Evolutionary conservation across 1,140 invertebrate genomes (phyloP), one percentile per base, ranked within the genome.

Genomic region (Cotesia glomerata): DNA sequence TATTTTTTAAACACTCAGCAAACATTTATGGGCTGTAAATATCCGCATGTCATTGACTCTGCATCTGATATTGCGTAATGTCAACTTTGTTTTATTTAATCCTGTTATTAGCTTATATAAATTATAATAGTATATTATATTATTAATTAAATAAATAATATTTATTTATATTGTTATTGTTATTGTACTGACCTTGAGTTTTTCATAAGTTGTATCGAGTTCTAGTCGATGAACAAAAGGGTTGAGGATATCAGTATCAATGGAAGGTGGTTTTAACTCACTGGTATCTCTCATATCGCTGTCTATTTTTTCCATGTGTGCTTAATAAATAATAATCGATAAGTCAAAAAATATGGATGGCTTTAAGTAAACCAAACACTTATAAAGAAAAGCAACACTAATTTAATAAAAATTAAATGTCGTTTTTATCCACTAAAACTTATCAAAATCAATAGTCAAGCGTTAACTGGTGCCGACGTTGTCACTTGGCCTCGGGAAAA

Each of bases 201-300:
- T 94, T 82, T 95, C 94, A 80, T 93, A 94, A 74, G 92, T 93
- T 77, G 92, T 93, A 82, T 93, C 92, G 80, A 95, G 88, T 87
- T 95, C 92, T 82, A 95, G 87, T 80, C 92, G 93, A 82, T 95
- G 94, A 49, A 95, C 93, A 85, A 95, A 95, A 45, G 94, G 94
- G 86, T 95, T 95, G 78, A 95, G 80, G 71, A 92, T 82, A 79
- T 91, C 88, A 71, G 86, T 80, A 72, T 83, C 81, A 75, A 89
- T 74, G 39, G 82, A 78, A n/a, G 81, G 70, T 1, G 73, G 69
- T 45, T 81, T 81, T 52, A 75, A 39, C n/a, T 83, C 80, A 45
- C 81, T 80, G 16, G 54, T 75, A 4, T 75, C 49, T 52, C 63
- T 61, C 61, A 76, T 74, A 16, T 77, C 73, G 7, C 62, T 75